A percentile compares a stretch with the other conserved stretches of the same genome.
phyloP scores from a whole-genome alignment of 1,140 invertebrate genomes.

The Penaeus chinensis region DNA sequence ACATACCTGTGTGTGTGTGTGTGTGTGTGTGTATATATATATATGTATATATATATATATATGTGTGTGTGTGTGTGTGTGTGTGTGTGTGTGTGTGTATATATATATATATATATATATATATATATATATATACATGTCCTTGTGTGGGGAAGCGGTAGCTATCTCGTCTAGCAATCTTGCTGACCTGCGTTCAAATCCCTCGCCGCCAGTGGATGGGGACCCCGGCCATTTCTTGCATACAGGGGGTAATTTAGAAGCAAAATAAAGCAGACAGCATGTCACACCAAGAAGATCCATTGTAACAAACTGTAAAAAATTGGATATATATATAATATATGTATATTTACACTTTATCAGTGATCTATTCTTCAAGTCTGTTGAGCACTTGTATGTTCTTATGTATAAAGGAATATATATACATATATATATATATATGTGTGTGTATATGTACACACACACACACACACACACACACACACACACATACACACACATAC shows the following conservation, averaged over 20 bases:
- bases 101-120: conserved; percentile 13
- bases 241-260: neutral
- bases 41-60: conserved; percentile 27
- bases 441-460: neutral
- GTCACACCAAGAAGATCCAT: no score
- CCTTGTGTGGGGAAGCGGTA: neutral
- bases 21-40: neutral
- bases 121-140: conserved; percentile 22
- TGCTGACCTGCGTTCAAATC: no score
- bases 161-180: no score
- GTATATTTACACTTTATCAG: no score
- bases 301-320: neutral
- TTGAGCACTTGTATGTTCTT: neutral
- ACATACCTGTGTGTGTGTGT: neutral
- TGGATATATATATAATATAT: conserved; percentile 20
- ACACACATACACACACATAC: neutral
- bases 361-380: no score
- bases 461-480: neutral
- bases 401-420: neutral
- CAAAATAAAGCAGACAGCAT: no score
- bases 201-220: no score
- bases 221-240: no score
- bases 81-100: neutral
- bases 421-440: no score
- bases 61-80: neutral